Conservation (phyloP, 2,888 invertebrate species). For the Ypsolopha sequella region DNA sequence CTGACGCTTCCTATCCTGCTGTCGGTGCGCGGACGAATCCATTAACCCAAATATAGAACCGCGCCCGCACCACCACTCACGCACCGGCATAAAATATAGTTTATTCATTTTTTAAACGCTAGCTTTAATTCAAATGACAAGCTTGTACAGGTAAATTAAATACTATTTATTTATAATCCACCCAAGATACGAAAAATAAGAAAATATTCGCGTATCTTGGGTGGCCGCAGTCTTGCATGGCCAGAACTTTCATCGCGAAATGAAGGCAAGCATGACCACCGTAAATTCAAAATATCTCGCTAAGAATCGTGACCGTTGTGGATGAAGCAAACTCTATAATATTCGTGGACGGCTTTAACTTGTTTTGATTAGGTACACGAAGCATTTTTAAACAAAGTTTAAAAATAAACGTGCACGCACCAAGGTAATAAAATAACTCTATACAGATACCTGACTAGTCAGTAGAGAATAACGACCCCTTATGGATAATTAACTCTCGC, state of each 20-base stretch:
- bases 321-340: not conserved
- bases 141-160: no score
- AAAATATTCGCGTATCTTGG: no score
- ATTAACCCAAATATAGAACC: slow-evolving; percentile 70
- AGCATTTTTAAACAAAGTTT: not conserved
- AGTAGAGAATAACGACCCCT: not conserved
- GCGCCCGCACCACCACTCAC: slow-evolving; percentile 47
- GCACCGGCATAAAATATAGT: slow-evolving; percentile 18
- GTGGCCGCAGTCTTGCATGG: no score
- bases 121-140: no score
- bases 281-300: no score
- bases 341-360: not conserved
- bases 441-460: not conserved
- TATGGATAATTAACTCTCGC: not conserved
- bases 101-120: not conserved
- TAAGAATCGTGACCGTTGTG: not conserved
- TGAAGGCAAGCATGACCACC: no score
- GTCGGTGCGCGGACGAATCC: slow-evolving; percentile 61
- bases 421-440: not conserved
- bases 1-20: slow-evolving; percentile 63
- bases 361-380: not conserved
- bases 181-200: no score
- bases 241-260: no score
- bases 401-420: not conserved
- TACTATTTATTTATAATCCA: no score